phyloP scores from a whole-genome alignment of 2,888 invertebrate species.

The Hybos culiciformis region DNA sequence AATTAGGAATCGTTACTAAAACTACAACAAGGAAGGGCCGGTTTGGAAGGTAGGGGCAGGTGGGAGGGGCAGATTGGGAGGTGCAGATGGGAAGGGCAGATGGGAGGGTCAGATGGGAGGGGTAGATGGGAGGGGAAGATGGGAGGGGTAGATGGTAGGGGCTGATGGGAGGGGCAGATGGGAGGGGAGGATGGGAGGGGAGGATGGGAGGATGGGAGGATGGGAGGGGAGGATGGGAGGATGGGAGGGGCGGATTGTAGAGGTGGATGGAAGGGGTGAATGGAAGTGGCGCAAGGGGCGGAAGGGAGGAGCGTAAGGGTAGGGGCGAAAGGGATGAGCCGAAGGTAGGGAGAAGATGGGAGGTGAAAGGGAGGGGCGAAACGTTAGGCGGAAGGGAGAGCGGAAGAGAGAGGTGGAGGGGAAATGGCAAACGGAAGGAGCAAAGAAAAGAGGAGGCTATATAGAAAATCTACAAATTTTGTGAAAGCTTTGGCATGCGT shows the following conservation, averaged over 20 bases:
- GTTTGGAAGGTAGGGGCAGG: background rate
- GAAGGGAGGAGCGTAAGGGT: conserved; percentile 9
- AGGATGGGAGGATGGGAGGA: no score
- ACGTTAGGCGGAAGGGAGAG: background rate
- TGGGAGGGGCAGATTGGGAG: background rate
- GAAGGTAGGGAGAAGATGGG: conserved; percentile 12
- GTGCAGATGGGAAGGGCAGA: conserved; percentile 7
- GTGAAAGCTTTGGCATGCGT: no score
- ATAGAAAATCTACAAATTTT: no score
- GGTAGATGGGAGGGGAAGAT: no score
- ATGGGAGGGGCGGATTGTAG: conserved; percentile 15
- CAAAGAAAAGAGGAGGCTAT: no score
- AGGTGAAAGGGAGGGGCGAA: conserved; percentile 13
- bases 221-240: no score
- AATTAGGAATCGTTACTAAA: no score
- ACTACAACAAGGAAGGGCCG: no score
- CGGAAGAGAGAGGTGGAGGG: background rate
- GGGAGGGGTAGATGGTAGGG: no score
- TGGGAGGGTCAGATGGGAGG: no score
- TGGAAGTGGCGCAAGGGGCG: conserved; percentile 2
- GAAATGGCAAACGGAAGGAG: conserved; percentile 3
- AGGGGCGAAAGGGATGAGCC: conserved; percentile 10
- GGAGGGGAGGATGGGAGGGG: no score
- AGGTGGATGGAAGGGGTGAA: conserved; percentile 4
- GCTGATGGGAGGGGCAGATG: no score